A percentile compares a stretch with the other conserved stretches of the same genome.
Conservation (phyloP, 1,140 invertebrate genomes). For the Papilio xuthus region DNA sequence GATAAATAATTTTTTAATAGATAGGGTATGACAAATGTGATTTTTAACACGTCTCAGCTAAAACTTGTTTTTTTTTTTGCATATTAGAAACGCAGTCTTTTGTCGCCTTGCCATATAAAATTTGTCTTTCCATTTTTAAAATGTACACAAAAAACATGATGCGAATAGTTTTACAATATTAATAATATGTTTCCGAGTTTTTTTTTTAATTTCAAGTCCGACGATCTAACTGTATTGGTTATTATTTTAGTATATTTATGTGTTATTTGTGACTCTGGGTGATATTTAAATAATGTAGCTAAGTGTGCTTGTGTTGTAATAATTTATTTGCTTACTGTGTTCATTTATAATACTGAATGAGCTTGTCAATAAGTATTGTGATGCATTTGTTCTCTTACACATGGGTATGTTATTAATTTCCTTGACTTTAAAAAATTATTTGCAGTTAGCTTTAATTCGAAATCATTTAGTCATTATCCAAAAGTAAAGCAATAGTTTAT, state of each 20-base stretch:
- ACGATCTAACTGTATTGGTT: conserved; percentile 18
- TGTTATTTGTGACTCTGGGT: background rate
- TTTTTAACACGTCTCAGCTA: conserved; percentile 20
- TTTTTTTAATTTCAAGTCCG: background rate
- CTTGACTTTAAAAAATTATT: background rate
- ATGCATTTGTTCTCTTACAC: background rate
- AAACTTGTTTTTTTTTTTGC: conserved; percentile 27
- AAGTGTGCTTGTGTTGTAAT: background rate
- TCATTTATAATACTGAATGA: background rate
- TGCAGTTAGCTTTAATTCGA: no score
- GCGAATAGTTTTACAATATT: conserved; percentile 15
- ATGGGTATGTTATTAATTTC: background rate
- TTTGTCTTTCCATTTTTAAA: conserved; percentile 27
- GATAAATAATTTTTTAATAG: conserved; percentile 12
- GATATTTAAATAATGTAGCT: background rate
- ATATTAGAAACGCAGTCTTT: background rate
- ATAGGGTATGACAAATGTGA: conserved; percentile 10
- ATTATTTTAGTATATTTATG: conserved; percentile 21
- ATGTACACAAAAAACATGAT: conserved; percentile 2
- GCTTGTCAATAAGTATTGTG: background rate
- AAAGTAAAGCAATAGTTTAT: no score
- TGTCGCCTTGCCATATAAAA: conserved; percentile 27
- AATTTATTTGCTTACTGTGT: background rate
- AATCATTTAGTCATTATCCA: no score
- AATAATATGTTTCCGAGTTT: conserved; percentile 15